phyloP scores from a whole-genome alignment of 2,888 invertebrate species.

The Agrotis clavis region DNA sequence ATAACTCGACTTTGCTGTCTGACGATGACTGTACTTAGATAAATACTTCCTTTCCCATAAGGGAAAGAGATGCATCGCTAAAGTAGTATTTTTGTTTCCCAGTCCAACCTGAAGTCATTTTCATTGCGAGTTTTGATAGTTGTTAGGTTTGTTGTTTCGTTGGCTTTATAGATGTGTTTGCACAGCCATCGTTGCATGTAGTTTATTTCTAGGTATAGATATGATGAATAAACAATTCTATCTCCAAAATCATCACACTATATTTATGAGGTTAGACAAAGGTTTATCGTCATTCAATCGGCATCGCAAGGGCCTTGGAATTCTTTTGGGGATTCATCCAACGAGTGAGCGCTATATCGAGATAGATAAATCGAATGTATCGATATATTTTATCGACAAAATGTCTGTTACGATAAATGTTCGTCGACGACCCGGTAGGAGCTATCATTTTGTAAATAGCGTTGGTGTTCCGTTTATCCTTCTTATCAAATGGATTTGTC shows the following conservation, averaged over 20 bases:
- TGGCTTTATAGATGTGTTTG: neutral
- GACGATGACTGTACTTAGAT: neutral
- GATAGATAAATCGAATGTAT: slow-evolving; percentile 31
- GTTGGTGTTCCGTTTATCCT: slow-evolving; percentile 19
- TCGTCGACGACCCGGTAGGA: slow-evolving; percentile 21
- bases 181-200: neutral
- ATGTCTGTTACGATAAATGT: slow-evolving; percentile 56
- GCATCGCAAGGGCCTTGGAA: slow-evolving; percentile 40
- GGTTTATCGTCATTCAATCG: slow-evolving; percentile 55
- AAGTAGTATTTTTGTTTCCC: slow-evolving; percentile 6
- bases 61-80: neutral
- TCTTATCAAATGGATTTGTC: too few species aligned
- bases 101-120: neutral
- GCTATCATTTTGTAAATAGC: slow-evolving; percentile 56
- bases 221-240: slow-evolving; percentile 17
- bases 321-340: slow-evolving; percentile 50
- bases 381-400: slow-evolving; percentile 54
- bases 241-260: slow-evolving; percentile 13
- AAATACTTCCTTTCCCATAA: too few species aligned
- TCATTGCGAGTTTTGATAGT: slow-evolving; percentile 1
- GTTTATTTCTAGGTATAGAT: neutral
- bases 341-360: slow-evolving; percentile 28
- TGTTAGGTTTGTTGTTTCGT: neutral
- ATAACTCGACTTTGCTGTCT: neutral
- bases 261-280: slow-evolving; percentile 50